A percentile compares a stretch with the other conserved stretches of the same genome.
Conservation (phyloP, 2,113 vertebrate species). For the Meleagris gallopavo region DNA sequence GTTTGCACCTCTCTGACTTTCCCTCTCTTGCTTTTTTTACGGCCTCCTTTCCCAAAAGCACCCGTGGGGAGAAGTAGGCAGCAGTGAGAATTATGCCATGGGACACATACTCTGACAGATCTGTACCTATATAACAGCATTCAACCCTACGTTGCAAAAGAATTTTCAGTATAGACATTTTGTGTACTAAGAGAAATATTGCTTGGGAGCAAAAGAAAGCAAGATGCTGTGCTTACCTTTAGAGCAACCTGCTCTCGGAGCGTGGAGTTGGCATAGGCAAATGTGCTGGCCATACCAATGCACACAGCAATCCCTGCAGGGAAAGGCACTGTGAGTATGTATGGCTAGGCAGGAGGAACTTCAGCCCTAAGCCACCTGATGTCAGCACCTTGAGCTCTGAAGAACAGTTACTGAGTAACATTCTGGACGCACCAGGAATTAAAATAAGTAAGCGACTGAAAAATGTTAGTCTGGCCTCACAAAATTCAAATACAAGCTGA, state of each 20-base stretch:
- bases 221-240: conserved; percentile 82
- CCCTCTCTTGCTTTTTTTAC: not conserved
- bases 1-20: not conserved
- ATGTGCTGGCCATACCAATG: conserved; percentile 96
- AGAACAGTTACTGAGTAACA: not conserved
- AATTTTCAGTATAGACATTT: not conserved
- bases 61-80: not conserved
- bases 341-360: not conserved
- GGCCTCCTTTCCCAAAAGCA: not conserved
- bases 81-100: fast-evolving
- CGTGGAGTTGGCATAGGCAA: conserved; percentile 92
- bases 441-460: not conserved
- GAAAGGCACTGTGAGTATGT: not conserved
- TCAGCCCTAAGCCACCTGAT: not conserved
- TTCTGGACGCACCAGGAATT: not conserved
- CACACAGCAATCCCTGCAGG: conserved; percentile 93
- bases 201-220: not conserved
- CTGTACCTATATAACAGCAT: not conserved
- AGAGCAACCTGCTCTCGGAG: conserved; percentile 94
- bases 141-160: not conserved
- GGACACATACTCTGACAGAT: not conserved
- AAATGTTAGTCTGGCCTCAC: not conserved
- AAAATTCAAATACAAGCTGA: not conserved
- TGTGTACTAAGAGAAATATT: not conserved
- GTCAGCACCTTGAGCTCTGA: not conserved